Evolutionary conservation across 1,140 invertebrate species (phyloP), one percentile per base, ranked within the genome.

Genomic region (Homalodisca vitripennis): DNA sequence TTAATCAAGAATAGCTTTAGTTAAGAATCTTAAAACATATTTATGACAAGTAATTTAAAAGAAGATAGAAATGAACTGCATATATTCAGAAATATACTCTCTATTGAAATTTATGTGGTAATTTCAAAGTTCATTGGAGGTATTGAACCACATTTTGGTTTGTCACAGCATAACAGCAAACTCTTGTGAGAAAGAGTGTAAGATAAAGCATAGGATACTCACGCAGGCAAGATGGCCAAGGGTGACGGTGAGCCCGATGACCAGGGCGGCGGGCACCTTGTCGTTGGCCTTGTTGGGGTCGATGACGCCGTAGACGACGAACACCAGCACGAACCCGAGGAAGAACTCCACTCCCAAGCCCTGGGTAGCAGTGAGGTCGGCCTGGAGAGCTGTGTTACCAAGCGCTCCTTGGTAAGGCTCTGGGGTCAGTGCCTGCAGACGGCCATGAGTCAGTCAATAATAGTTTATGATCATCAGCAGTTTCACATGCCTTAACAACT

Each of bases 291-390:
- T 83, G 72, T 88, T 85, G 34, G 82, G 81, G 76, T 95, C 93
- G 71, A 88, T 90, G 55, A 92, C 94, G 26, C 93, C 94, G 78
- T 92, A 95, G 3, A 97, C 91, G 0, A 92, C 90, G 29, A 97
- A 83, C 1, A 97, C 89, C 57, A 98, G 84, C 2, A 97, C 84
- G 75, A 98, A 90, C 17, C 93, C 94, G 46, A 97, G 86, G 81
- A 97, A 88, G 78, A 95, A 90, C 80, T 98, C 95, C 65, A 97
- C 85, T 27, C 91, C 92, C 74, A 97, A 84, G 1, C 89, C 95
- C 82, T 97, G 93, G 26, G 86, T 81, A 1, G 83, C 80, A 0
- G 84, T 86, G 24, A 92, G 79, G 29, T 84, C 80, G 13, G 70
- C 64, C 34, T 83, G 85, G 30, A 90, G 73, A 0, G 76, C 76